phyloP scores from a whole-genome alignment of 2,113 vertebrate genomes.

The Arothron firmamentum region DNA sequence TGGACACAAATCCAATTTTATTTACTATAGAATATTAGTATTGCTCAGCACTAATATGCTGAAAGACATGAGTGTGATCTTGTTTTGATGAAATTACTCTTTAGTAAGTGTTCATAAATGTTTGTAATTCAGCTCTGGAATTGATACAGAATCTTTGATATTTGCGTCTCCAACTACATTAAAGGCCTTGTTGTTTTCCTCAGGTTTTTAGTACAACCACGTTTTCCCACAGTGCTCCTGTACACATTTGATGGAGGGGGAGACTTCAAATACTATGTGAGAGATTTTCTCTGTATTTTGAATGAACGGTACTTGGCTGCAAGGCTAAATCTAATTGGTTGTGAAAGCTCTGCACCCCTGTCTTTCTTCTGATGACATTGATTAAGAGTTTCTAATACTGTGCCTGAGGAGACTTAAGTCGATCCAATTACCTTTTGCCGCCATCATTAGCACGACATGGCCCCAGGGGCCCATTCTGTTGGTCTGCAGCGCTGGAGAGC shows the following conservation, averaged over 20 bases:
- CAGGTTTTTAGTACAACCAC: background rate
- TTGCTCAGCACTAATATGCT: background rate
- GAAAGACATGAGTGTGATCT: too few species aligned
- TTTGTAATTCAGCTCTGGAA: too few species aligned
- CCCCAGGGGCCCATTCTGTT: constrained; percentile 47
- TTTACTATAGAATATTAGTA: background rate
- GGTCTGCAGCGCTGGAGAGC: constrained; percentile 47
- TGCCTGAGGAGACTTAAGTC: constrained; percentile 59
- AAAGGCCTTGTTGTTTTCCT: background rate
- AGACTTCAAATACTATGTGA: constrained; percentile 10
- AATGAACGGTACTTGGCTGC: constrained; percentile 44
- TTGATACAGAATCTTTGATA: too few species aligned
- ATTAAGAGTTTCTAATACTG: constrained; percentile 70
- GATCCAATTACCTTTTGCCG: constrained; percentile 71
- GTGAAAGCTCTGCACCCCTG: constrained; percentile 62
- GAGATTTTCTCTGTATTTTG: constrained; percentile 39
- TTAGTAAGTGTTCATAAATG: too few species aligned
- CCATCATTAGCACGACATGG: constrained; percentile 57
- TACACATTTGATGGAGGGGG: background rate
- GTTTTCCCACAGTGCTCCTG: constrained; percentile 17
- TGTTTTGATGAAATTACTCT: too few species aligned
- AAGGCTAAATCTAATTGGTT: constrained; percentile 58
- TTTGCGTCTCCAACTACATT: too few species aligned
- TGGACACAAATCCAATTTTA: too few species aligned
- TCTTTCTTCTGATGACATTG: constrained; percentile 61